Percentiles rank a stretch among this genome's conserved stretches.
phyloP scores from a whole-genome alignment of 2,888 invertebrate species.

The Gnatocerus cornutus region DNA sequence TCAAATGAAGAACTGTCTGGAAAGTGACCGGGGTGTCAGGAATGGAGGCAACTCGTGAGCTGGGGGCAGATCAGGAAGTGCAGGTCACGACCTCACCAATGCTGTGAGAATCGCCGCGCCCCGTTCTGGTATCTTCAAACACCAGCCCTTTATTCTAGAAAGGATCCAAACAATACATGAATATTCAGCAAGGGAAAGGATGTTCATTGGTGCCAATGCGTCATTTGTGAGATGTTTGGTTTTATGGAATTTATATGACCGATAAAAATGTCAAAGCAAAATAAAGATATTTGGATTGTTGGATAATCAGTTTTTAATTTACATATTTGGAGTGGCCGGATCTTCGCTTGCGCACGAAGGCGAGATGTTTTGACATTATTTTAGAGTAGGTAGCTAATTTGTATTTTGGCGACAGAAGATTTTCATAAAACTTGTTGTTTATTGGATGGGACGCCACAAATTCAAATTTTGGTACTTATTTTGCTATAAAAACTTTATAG shows the following conservation, averaged over 20 bases:
- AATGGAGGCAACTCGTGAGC: constrained; percentile 47
- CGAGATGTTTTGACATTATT: neutral
- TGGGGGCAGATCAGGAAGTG: constrained; percentile 52
- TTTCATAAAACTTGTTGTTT: constrained; percentile 6
- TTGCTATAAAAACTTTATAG: constrained; percentile 1
- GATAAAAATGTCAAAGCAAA: constrained; percentile 12
- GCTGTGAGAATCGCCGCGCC: constrained; percentile 50
- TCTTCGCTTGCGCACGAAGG: neutral
- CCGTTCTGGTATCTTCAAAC: constrained; percentile 33
- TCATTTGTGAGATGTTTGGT: constrained; percentile 1
- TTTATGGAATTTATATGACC: constrained; percentile 9
- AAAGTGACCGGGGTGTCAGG: constrained; percentile 45
- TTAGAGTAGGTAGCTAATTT: constrained; percentile 5
- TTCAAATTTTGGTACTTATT: neutral
- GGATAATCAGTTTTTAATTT: constrained; percentile 2
- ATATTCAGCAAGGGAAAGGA: constrained; percentile 36
- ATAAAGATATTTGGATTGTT: constrained; percentile 1
- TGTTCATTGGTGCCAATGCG: neutral
- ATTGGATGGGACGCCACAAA: neutral
- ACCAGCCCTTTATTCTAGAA: constrained; percentile 32
- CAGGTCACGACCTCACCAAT: constrained; percentile 49
- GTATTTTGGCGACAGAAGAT: neutral
- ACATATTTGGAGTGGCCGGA: neutral
- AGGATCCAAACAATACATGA: constrained; percentile 20
- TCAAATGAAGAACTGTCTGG: constrained; percentile 28